Evolutionary conservation across 2,888 invertebrate species (phyloP).

Genomic region (Agonopterix alstromeriana): DNA sequence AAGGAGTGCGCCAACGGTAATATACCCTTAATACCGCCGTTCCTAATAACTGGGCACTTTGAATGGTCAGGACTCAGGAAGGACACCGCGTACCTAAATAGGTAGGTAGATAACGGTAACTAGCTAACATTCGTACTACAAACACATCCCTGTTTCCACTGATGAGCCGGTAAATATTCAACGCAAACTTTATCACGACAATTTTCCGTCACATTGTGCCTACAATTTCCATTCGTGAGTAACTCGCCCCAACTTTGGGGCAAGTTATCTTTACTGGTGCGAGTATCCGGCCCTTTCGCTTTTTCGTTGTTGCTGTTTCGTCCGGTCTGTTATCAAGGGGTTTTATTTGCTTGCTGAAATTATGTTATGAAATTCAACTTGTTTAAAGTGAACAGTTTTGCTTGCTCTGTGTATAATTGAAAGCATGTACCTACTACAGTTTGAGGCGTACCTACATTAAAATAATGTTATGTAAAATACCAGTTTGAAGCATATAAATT

Average conservation of each 20-base stretch:
- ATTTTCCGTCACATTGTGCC: background rate
- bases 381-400: background rate
- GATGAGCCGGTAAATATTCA: background rate
- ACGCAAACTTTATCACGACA: conserved; percentile 3
- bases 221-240: conserved; percentile 1
- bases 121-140: too few relatives aligned
- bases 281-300: background rate
- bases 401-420: too few relatives aligned
- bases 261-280: conserved; percentile 6
- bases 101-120: too few relatives aligned
- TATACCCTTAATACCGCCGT: too few relatives aligned
- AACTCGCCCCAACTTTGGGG: background rate
- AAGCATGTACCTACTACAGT: too few relatives aligned
- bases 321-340: conserved; percentile 4
- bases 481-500: too few relatives aligned
- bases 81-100: too few relatives aligned
- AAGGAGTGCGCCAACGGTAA: too few relatives aligned
- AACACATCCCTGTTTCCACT: background rate
- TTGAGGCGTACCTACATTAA: too few relatives aligned
- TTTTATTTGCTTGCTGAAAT: conserved; percentile 2
- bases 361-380: background rate
- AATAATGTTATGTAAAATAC: too few relatives aligned
- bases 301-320: background rate
- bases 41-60: too few relatives aligned
- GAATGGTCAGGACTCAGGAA: too few relatives aligned